phyloP scores from a whole-genome alignment of 2,113 vertebrate genomes.

The Strix aluco region DNA sequence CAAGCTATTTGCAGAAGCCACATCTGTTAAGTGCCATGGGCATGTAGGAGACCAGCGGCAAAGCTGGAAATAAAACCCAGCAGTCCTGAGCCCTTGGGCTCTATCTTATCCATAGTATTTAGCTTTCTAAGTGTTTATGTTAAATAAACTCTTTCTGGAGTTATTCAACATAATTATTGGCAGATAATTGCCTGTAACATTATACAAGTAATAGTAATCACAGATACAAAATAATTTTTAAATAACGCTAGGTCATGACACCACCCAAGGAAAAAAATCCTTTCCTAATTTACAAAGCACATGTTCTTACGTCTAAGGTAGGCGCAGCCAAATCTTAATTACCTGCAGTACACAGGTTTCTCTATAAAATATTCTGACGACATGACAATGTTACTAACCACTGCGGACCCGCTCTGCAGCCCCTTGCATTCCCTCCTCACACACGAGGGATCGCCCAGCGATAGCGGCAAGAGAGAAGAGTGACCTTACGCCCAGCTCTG shows the following conservation, averaged over 20 bases:
- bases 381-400: rapidly evolving
- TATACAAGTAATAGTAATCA: background rate
- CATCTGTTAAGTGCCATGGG: background rate
- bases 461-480: too few species aligned
- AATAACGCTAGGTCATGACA: background rate
- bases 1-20: background rate
- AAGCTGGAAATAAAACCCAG: background rate
- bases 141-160: conserved; percentile 18
- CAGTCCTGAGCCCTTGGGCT: background rate
- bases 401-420: too few species aligned
- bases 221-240: background rate
- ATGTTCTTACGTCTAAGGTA: background rate
- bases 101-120: background rate
- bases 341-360: background rate
- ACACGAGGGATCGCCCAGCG: rapidly evolving
- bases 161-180: background rate
- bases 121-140: background rate
- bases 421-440: background rate
- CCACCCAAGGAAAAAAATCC: background rate
- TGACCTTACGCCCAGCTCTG: background rate
- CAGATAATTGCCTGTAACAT: background rate
- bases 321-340: background rate
- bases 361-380: background rate
- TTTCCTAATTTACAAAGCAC: background rate
- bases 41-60: background rate